Evolutionary conservation across 2,797 vertebrate genomes (phyloP).

Genomic region (Denticeps clupeoides): DNA sequence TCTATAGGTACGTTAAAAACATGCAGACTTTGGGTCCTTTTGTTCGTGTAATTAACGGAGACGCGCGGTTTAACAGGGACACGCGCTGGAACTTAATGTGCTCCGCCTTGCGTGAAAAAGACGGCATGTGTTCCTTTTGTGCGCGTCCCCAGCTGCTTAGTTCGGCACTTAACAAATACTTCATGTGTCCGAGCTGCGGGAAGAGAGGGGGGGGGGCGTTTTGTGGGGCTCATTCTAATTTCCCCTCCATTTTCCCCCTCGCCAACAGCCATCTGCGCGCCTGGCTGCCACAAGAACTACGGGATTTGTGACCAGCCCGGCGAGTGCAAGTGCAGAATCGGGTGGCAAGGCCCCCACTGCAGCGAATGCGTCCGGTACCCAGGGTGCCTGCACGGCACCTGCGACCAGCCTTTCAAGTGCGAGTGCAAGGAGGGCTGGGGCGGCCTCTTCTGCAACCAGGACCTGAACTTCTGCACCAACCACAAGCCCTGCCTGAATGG

Average conservation of each 20-base stretch:
- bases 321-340: constrained; percentile 67
- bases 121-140: constrained; percentile 66
- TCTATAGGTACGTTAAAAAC: too few species aligned
- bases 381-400: constrained; percentile 66
- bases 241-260: constrained; percentile 19
- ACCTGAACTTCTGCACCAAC: constrained; percentile 80
- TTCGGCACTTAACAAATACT: constrained; percentile 54
- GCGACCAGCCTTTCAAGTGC: constrained; percentile 67
- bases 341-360: constrained; percentile 73
- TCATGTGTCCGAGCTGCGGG: constrained; percentile 33
- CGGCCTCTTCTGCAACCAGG: constrained; percentile 71
- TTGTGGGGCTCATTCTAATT: constrained; percentile 37
- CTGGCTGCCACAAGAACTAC: constrained; percentile 62
- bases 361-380: constrained; percentile 63
- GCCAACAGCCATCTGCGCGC: constrained; percentile 63
- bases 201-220: constrained; percentile 21
- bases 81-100: constrained; percentile 53
- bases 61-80: constrained; percentile 44
- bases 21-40: too few species aligned
- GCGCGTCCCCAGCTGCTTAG: constrained; percentile 52
- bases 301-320: constrained; percentile 67
- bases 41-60: constrained; percentile 47
- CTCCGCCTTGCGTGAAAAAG: constrained; percentile 55
- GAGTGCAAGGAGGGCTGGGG: constrained; percentile 76
- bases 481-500: constrained; percentile 66